Evolutionary conservation across 2,888 invertebrate genomes (phyloP).

Genomic region (Diloba caeruleocephala): DNA sequence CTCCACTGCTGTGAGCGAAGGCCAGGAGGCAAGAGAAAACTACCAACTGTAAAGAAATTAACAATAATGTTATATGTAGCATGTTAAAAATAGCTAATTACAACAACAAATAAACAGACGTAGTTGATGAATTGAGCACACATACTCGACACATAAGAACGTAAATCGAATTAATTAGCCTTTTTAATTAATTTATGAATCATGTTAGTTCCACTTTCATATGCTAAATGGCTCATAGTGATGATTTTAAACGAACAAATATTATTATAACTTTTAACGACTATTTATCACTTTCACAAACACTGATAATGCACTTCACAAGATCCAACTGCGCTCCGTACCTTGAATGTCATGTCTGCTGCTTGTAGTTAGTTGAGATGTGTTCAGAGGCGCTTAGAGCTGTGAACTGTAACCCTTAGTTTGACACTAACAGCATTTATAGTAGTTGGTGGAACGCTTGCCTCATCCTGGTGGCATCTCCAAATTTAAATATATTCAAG

Average conservation of each 20-base stretch:
- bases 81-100: constrained; percentile 2
- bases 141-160: neutral
- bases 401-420: constrained; percentile 81
- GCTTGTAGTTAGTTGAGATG: constrained; percentile 66
- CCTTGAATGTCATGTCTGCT: constrained; percentile 84
- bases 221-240: neutral
- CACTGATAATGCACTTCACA: constrained; percentile 62
- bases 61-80: neutral
- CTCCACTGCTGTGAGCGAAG: constrained; percentile 72
- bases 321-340: constrained; percentile 69
- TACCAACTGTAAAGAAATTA: constrained; percentile 72
- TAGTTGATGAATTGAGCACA: neutral
- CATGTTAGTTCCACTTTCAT: neutral
- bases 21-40: constrained; percentile 80
- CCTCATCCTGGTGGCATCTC: constrained; percentile 81
- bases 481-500: constrained; percentile 86
- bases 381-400: constrained; percentile 78
- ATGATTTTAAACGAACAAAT: constrained; percentile 2
- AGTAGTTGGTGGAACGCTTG: constrained; percentile 66
- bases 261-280: constrained; percentile 29
- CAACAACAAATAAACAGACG: neutral
- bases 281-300: constrained; percentile 48
- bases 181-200: neutral
- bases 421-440: constrained; percentile 80
- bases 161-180: too few species aligned